Percentiles rank a stretch among this genome's conserved stretches.
phyloP scores from a whole-genome alignment of 2,797 vertebrate genomes.

The Danio tinwini region DNA sequence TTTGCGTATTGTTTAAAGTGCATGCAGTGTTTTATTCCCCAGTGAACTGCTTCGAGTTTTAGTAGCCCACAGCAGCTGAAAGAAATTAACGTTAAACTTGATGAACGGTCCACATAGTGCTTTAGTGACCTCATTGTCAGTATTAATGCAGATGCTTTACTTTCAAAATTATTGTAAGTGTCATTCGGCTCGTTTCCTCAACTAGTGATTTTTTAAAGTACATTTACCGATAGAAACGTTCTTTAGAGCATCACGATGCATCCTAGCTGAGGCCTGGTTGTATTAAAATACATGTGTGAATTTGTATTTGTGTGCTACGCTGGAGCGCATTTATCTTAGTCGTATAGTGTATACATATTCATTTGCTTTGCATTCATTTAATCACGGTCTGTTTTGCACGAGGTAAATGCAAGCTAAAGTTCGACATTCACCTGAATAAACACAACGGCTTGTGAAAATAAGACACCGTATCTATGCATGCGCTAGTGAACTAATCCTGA shows the following conservation, averaged over 20 bases:
- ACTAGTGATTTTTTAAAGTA: neutral
- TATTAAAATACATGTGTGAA: neutral
- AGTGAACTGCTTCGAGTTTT: neutral
- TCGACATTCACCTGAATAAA: conserved; percentile 31
- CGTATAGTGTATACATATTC: neutral
- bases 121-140: conserved; percentile 16
- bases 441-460: conserved; percentile 15
- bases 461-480: conserved; percentile 1
- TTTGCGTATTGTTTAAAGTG: neutral
- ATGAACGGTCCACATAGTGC: neutral
- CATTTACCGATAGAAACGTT: conserved; percentile 12
- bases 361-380: conserved; percentile 8
- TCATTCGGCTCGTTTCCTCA: neutral
- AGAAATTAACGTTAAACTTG: conserved; percentile 16
- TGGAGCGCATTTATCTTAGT: neutral
- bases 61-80: neutral
- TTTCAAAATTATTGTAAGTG: neutral
- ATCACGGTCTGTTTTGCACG: neutral
- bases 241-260: neutral
- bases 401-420: conserved; percentile 3
- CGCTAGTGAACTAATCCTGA: neutral
- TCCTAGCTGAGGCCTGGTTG: neutral
- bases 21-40: neutral
- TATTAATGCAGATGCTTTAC: neutral
- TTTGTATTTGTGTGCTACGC: neutral